Conservation (phyloP, 2,888 invertebrate genomes). For the Cataglyphis livida region DNA sequence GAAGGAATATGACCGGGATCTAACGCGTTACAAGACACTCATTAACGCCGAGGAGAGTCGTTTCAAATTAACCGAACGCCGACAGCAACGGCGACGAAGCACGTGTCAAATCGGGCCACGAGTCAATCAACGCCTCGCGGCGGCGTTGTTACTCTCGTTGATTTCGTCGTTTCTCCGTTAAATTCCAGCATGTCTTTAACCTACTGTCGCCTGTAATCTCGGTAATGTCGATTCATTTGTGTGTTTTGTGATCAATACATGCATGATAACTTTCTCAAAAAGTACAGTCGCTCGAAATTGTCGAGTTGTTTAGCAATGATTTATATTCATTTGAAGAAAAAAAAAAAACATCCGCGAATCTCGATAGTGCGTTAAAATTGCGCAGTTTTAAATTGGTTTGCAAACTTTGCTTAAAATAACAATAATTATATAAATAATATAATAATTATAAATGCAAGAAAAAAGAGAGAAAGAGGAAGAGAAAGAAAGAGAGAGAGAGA, state of each 20-base stretch:
- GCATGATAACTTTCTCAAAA: constrained; percentile 3
- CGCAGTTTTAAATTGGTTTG: constrained; percentile 6
- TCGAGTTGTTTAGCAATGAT: not conserved
- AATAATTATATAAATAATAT: not conserved
- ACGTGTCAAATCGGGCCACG: constrained; percentile 68
- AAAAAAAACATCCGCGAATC: not conserved
- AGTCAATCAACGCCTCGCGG: constrained; percentile 70
- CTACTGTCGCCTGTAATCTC: constrained; percentile 18
- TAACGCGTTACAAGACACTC: constrained; percentile 61
- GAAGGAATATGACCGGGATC: constrained; percentile 49
- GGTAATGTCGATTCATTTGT: constrained; percentile 50
- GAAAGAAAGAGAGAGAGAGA: too few relatives aligned
- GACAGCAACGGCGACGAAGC: constrained; percentile 49
- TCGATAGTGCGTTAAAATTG: not conserved
- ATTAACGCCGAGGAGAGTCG: constrained; percentile 70
- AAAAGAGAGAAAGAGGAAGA: too few relatives aligned
- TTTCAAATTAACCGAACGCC: constrained; percentile 76
- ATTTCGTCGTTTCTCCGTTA: constrained; percentile 20
- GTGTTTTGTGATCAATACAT: not conserved
- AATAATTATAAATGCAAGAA: too few relatives aligned
- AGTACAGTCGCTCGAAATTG: not conserved
- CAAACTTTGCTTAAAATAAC: not conserved
- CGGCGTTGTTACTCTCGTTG: constrained; percentile 63
- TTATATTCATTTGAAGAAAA: not conserved
- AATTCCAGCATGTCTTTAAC: constrained; percentile 18